Conservation (phyloP, 2,797 vertebrate genomes). For the Taeniopygia guttata region DNA sequence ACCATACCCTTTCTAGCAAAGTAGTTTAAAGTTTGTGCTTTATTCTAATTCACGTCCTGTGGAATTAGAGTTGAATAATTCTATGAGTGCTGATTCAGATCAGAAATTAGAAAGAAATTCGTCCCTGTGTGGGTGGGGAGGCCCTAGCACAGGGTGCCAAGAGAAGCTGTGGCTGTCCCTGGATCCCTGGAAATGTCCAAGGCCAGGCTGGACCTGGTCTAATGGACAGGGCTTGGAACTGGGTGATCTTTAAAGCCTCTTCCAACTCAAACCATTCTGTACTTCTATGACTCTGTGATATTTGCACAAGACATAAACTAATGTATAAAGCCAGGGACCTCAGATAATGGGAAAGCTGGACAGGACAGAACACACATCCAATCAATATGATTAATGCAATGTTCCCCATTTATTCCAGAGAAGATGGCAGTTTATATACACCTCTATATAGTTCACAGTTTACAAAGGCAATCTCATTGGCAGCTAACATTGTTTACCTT, state of each 20-base stretch:
- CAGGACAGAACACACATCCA: too few relatives aligned
- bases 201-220: accelerated
- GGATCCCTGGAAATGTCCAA: neutral
- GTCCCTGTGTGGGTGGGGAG: accelerated
- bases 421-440: too few relatives aligned
- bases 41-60: neutral
- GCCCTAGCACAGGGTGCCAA: neutral
- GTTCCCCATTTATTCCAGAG: too few relatives aligned
- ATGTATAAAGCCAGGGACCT: too few relatives aligned
- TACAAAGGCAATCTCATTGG: too few relatives aligned
- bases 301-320: neutral
- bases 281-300: neutral
- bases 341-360: too few relatives aligned
- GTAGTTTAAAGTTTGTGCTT: neutral
- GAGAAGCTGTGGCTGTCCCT: neutral
- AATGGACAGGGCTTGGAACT: neutral
- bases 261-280: neutral
- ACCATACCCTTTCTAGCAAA: neutral
- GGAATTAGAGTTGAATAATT: neutral
- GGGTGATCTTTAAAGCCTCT: neutral
- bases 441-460: too few relatives aligned
- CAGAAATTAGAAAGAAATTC: neutral
- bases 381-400: too few relatives aligned
- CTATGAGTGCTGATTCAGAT: neutral
- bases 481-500: too few relatives aligned